Evolutionary conservation across 2,888 invertebrate genomes (phyloP).

Genomic region (Nemoura dubitans): DNA sequence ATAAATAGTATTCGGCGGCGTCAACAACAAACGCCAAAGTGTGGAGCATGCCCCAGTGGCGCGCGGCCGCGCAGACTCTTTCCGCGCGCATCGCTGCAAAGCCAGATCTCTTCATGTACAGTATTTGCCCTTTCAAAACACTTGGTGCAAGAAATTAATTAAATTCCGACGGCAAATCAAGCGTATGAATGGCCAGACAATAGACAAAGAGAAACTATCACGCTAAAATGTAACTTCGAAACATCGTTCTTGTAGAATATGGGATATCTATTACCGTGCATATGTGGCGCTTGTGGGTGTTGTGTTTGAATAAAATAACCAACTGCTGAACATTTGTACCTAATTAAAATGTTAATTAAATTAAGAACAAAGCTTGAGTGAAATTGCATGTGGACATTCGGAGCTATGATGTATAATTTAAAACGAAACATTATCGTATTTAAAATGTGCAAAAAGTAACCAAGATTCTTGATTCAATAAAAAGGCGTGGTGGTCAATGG

Average conservation of each 20-base stretch:
- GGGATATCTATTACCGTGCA: not conserved
- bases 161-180: slow-evolving; percentile 21
- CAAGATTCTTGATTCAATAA: not conserved
- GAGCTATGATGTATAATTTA: not conserved
- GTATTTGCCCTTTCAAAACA: slow-evolving; percentile 1
- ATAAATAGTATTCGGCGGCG: not conserved
- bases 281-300: no score
- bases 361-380: not conserved
- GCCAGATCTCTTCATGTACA: not conserved
- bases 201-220: not conserved
- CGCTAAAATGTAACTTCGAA: not conserved
- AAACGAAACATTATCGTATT: not conserved
- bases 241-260: not conserved
- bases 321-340: not conserved
- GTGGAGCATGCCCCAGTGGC: not conserved
- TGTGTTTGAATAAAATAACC: not conserved
- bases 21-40: not conserved
- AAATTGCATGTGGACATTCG: not conserved
- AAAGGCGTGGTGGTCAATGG: not conserved
- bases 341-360: not conserved
- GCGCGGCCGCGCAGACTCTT: not conserved
- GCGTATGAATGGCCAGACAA: not conserved
- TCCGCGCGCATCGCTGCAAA: not conserved
- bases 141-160: slow-evolving; percentile 32
- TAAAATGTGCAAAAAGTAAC: not conserved